Evolutionary conservation across 2,888 invertebrate genomes (phyloP), one percentile per base, ranked within the genome.

Genomic region (Timema podura): DNA sequence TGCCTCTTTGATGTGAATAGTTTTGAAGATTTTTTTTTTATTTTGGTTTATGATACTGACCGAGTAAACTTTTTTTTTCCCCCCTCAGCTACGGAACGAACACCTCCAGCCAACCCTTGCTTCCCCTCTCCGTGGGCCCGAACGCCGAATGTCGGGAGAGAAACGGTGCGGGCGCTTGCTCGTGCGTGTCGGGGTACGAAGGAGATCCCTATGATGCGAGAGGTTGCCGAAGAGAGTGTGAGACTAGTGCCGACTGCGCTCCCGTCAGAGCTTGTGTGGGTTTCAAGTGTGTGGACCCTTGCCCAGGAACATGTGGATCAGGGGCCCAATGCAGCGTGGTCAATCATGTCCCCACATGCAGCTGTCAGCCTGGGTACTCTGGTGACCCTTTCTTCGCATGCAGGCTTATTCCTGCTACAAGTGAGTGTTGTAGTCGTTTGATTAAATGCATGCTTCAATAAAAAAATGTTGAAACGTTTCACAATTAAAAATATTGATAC

Each of bases 201-300:
- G 94, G 94, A 48, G 91, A 94, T 81, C 92, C 95, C 0, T 93
- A 93, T 76, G 90, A 90, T 76, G 82, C 68, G 75, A 72, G 47
- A 74, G 79, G 86, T 70, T 91, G 92, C 77, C 86, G 87, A 70
- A 83, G 90, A 67, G 93, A 94, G 81, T 95, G 94, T 78, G 92
- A 93, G 81, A 83, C 81, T 68, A 93, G 91, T 78, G 86, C 86
- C 59, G 93, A 94, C 74, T 95, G 95, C 76, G 81, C 85, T n/a
- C 81, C 85, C 0, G 85, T 86, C 72, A 82, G 91, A 73, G 89
- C 93, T 16, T 96, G 96, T 78, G 88, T 91, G 48, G 87, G 91
- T 65, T 92, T 87, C 77, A 93, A 93, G 81, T 95, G 95, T 78
- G 85, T 90, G 46, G 91, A 95, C 82, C 94, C 94, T 0, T 95